phyloP scores from a whole-genome alignment of 2,888 invertebrate genomes.

The Brassicogethes aeneus region DNA sequence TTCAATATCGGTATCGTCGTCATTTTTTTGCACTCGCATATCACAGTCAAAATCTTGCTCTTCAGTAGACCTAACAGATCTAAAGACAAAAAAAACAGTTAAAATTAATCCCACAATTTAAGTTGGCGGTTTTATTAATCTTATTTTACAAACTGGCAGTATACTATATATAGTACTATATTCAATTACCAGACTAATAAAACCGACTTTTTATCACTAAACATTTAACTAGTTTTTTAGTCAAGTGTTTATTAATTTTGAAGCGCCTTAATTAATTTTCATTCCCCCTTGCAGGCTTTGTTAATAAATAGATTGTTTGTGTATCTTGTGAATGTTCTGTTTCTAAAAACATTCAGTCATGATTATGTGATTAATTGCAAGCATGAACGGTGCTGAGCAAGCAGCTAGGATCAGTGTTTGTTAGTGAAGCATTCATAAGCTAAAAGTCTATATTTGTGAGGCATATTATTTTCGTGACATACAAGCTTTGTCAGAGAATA shows the following conservation, averaged over 20 bases:
- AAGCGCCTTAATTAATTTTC: not conserved
- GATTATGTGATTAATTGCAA: slow-evolving; percentile 13
- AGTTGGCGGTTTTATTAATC: too few relatives aligned
- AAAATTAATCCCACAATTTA: not conserved
- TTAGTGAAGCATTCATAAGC: slow-evolving; percentile 17
- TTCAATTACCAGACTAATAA: too few relatives aligned
- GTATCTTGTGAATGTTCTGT: not conserved
- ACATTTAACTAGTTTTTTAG: not conserved
- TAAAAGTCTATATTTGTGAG: slow-evolving; percentile 7
- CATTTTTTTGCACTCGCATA: slow-evolving; percentile 31
- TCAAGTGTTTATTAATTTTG: not conserved
- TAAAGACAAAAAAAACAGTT: slow-evolving; percentile 8
- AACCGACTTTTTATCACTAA: not conserved
- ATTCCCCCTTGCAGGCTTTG: not conserved
- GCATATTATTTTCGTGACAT: too few relatives aligned
- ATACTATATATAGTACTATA: too few relatives aligned
- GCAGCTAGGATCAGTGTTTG: slow-evolving; percentile 38
- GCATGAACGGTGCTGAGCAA: slow-evolving; percentile 35
- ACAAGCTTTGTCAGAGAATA: not conserved
- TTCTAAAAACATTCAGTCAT: not conserved
- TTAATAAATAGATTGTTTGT: not conserved
- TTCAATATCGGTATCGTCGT: slow-evolving; percentile 41
- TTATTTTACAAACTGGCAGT: too few relatives aligned
- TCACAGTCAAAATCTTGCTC: slow-evolving; percentile 37
- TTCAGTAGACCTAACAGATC: slow-evolving; percentile 24